Conservation (phyloP, 2,797 vertebrate species). For the Balearica regulorum region DNA sequence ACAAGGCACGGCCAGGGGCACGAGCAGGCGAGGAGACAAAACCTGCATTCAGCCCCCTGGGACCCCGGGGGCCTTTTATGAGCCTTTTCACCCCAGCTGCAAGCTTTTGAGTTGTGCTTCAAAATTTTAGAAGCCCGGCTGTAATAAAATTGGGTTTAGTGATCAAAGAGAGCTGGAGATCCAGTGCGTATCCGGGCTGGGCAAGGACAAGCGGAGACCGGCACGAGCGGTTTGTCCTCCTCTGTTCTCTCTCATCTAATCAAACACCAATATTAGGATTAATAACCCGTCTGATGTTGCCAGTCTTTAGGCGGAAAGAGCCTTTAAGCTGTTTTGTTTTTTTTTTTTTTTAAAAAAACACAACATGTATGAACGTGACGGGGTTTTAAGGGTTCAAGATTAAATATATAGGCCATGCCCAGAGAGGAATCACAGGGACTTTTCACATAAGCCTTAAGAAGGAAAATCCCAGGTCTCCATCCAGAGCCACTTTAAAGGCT, state of each 20-base stretch:
- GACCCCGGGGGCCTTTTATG: background rate
- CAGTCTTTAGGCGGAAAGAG: background rate
- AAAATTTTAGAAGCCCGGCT: background rate
- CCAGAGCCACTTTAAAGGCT: background rate
- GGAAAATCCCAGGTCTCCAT: background rate
- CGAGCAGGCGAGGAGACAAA: background rate
- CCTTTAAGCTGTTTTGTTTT: background rate
- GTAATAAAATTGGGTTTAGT: slow-evolving; percentile 51
- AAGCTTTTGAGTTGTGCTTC: background rate
- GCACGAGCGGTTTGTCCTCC: background rate
- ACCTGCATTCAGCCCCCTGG: background rate
- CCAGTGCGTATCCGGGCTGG: background rate
- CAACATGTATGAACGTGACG: background rate
- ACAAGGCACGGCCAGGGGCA: background rate
- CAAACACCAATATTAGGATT: background rate
- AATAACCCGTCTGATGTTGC: background rate
- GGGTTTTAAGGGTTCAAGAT: background rate
- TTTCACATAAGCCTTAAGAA: background rate
- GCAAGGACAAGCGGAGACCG: background rate
- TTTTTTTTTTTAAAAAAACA: background rate
- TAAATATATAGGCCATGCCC: background rate
- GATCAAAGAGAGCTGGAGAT: slow-evolving; percentile 34
- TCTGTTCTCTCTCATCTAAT: background rate
- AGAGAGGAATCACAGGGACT: background rate
- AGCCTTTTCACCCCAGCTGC: background rate